These are phyloP conservation scores for Drosophila quinaria DNA, from an alignment of 2,888 invertebrate genomes.

Conservation along the genomic window DNA sequence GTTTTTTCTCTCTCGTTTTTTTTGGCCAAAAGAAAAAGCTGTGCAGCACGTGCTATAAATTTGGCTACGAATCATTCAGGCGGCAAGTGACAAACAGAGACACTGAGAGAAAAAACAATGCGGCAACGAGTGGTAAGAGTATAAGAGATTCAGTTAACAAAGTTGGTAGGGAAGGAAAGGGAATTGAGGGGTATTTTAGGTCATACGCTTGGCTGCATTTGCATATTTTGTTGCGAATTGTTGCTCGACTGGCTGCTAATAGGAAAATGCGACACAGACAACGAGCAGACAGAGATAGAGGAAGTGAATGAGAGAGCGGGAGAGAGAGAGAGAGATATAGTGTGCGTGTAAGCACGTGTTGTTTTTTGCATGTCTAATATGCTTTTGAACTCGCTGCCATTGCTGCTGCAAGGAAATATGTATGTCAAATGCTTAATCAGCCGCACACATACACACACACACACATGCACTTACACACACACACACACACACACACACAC, in stretches of 20 bases:
- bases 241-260: conserved; percentile 75
- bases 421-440: conserved; percentile 81
- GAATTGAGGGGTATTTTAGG: conserved; percentile 8
- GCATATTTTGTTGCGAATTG: conserved; percentile 79
- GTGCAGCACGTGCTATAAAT: conserved; percentile 75
- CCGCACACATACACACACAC: conserved; percentile 47
- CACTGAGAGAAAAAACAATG: conserved; percentile 71
- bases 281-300: conserved; percentile 18
- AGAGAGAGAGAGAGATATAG: conserved; percentile 6
- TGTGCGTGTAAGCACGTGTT: conserved; percentile 71
- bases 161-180: background rate
- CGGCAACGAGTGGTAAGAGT: conserved; percentile 53
- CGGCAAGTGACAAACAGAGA: conserved; percentile 69
- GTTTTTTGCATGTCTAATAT: conserved; percentile 76
- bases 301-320: background rate
- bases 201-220: conserved; percentile 75
- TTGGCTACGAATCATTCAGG: conserved; percentile 76
- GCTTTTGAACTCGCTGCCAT: conserved; percentile 57
- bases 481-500: conserved; percentile 1
- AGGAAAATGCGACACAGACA: conserved; percentile 78
- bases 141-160: conserved; percentile 24
- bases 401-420: conserved; percentile 67
- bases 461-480: conserved; percentile 3
- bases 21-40: conserved; percentile 16
- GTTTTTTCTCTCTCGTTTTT: background rate